Base-by-base conservation (phyloP, 2,888 invertebrate species). In the Tachina fera region DNA sequence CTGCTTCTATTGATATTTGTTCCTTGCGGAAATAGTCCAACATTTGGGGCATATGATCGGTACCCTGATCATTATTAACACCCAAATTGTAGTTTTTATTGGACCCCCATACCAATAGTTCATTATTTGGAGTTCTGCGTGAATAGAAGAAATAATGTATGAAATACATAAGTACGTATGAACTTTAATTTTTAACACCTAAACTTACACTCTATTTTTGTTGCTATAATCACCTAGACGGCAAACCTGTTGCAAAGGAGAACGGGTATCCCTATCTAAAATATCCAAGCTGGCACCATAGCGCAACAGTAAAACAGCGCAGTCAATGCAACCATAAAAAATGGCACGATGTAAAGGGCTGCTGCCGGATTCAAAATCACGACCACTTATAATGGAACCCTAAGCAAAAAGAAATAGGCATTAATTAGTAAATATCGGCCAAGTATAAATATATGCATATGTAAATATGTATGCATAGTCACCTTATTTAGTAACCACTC, bases 41-140 rank as follows among this genome's bases (percentile, higher is more conserved):
- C 43, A 95, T 90, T 89, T 96, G 96, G 0, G 97, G 96, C 9
- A 93, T 88, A 72, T 93, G 92, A 56, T 83, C 83, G 61, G 95
- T 93, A 13, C 94, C 94, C 89, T 96, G 94, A 88, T 96, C 95
- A 65, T 95, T 94, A 74, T 95, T 95, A 41, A 96, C 95, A 1
- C 97, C 98, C 10, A 97, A 94, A 4, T 96, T 97, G 91, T 96
- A 97, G 92, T 97, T 98, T 56, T 95, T 94, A 92, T 98, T 98
- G 51, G 95, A 95, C 11, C 98, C 98, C 97, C 97, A 98, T 0
- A 96, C 95, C 88, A 96, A 96, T 0, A 96, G 94, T 89, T 97
- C 96, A 86, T 90, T 91, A 45, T 89, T 89, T 63, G 87, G 60
- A 3, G 90, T 89, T 0, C 92, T 92, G 31, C 90, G 90, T 45